These are phyloP conservation scores for Cygnus atratus DNA, from an alignment of 2,113 vertebrate genomes.

Conservation along the genomic window DNA sequence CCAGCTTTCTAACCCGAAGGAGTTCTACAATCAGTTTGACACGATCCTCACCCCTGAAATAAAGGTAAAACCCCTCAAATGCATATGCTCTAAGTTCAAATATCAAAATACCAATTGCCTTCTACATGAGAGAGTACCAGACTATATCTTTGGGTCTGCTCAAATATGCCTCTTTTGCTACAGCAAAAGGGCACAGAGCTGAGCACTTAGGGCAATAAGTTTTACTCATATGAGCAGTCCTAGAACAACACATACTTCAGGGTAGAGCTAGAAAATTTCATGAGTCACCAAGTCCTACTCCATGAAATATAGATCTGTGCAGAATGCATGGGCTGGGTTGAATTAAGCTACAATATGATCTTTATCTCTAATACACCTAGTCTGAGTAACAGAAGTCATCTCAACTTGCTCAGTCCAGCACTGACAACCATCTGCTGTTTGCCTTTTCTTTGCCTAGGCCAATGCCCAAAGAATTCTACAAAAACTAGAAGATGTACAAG, in stretches of 20 bases:
- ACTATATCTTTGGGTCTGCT: neutral
- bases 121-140: neutral
- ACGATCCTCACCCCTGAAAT: slow-evolving; percentile 83
- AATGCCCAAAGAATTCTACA: slow-evolving; percentile 85
- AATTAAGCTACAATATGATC: neutral
- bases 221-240: neutral
- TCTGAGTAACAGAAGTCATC: neutral
- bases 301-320: neutral
- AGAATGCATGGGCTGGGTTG: neutral
- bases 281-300: neutral
- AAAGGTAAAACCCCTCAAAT: slow-evolving; percentile 77
- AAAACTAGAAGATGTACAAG: slow-evolving; percentile 87
- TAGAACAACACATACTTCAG: neutral
- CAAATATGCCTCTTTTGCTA: neutral
- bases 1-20: slow-evolving; percentile 83
- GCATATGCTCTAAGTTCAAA: neutral
- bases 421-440: neutral
- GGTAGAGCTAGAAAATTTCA: neutral
- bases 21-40: slow-evolving; percentile 91
- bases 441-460: slow-evolving; percentile 69
- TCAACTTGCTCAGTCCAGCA: neutral
- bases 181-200: neutral
- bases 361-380: neutral
- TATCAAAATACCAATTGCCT: neutral
- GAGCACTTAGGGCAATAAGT: neutral